Conservation (phyloP, 2,113 vertebrate genomes). For the Rhipidura dahli region DNA sequence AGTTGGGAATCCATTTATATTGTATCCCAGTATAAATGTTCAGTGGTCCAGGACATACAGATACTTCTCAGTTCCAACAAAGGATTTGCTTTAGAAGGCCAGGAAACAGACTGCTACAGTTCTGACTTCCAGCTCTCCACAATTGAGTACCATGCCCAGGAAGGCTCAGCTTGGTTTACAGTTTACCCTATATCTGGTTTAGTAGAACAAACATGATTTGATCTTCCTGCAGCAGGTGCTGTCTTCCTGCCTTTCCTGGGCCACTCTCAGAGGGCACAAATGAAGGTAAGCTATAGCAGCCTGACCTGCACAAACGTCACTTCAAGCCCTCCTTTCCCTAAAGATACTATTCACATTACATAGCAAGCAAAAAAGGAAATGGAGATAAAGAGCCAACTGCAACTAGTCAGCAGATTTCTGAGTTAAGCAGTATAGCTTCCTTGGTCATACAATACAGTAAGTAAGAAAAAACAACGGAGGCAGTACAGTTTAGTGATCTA, state of each 20-base stretch:
- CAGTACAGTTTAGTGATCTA: neutral
- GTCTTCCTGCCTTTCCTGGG: neutral
- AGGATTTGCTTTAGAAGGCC: neutral
- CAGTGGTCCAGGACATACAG: neutral
- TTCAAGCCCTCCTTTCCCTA: neutral
- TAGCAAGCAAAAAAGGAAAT: neutral
- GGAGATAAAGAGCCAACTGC: neutral
- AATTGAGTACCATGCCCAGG: neutral
- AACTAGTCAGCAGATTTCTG: neutral
- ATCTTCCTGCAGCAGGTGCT: neutral
- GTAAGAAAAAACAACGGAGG: neutral
- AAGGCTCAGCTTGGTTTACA: neutral
- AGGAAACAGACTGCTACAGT: neutral
- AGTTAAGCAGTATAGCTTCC: neutral
- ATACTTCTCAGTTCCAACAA: neutral
- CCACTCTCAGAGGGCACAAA: neutral
- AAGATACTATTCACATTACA: neutral
- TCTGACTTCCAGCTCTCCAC: neutral
- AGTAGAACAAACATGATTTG: neutral
- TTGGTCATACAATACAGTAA: neutral
- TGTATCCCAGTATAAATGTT: neutral
- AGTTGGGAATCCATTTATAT: neutral
- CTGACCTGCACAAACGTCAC: neutral
- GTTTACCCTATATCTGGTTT: neutral
- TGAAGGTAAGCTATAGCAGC: neutral